These are phyloP conservation scores for Pituophis catenifer DNA, from an alignment of 2,113 vertebrate genomes.

Conservation along the genomic window DNA sequence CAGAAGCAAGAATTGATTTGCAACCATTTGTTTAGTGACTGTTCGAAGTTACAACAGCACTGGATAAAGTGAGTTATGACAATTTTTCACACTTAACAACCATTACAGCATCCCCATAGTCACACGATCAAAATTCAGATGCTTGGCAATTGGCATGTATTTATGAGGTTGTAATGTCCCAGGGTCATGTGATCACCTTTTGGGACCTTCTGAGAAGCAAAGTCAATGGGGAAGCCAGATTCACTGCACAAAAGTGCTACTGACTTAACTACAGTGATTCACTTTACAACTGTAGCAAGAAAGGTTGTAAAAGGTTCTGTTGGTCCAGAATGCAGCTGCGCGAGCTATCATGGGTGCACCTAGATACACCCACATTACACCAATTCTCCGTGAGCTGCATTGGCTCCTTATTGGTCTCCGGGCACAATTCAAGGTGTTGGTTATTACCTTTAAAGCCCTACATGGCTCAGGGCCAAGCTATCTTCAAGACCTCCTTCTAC, in stretches of 20 bases:
- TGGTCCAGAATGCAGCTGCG: too few relatives aligned
- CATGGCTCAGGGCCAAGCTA: too few relatives aligned
- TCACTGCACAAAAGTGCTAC: not conserved
- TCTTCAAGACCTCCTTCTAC: too few relatives aligned
- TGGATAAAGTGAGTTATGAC: not conserved
- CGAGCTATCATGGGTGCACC: too few relatives aligned
- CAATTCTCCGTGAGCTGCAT: too few relatives aligned
- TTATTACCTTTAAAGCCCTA: too few relatives aligned
- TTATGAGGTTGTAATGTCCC: not conserved
- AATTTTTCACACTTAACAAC: not conserved
- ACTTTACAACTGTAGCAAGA: not conserved
- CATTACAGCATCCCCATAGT: not conserved
- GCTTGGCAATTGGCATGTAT: not conserved
- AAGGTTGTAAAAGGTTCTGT: not conserved
- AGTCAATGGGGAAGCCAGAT: not conserved
- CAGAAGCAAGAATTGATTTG: not conserved
- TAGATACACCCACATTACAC: too few relatives aligned
- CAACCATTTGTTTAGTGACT: not conserved
- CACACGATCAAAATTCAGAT: not conserved
- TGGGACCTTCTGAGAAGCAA: not conserved
- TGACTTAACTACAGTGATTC: not conserved
- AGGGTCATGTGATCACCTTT: not conserved
- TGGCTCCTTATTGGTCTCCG: too few relatives aligned
- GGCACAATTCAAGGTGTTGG: too few relatives aligned
- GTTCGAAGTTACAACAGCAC: not conserved